Percentiles rank a stretch among this genome's conserved stretches.
Conservation (phyloP, 2,888 invertebrate genomes). For the Galerucella pusilla region DNA sequence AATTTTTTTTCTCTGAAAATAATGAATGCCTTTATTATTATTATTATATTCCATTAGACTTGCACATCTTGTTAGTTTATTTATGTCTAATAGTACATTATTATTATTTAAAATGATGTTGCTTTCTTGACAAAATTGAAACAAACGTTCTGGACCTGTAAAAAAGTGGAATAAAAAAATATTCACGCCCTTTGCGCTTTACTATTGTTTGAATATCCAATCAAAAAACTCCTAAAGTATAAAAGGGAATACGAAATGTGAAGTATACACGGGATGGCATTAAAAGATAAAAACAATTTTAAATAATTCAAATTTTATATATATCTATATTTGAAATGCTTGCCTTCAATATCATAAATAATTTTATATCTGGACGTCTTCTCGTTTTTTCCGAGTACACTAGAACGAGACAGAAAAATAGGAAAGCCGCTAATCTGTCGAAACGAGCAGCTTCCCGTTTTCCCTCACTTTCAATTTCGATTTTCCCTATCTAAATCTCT, state of each 20-base stretch:
- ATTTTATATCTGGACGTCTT: slow-evolving; percentile 11
- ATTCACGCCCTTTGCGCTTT: too few species aligned
- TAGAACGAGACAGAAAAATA: slow-evolving; percentile 5
- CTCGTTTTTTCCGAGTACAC: neutral
- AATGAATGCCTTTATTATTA: too few species aligned
- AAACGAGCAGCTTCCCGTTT: slow-evolving; percentile 50
- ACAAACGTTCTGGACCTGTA: too few species aligned
- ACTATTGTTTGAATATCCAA: neutral
- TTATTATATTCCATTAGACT: too few species aligned
- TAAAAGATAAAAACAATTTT: neutral
- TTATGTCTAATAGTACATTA: too few species aligned
- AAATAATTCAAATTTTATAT: slow-evolving; percentile 1
- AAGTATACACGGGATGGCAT: neutral
- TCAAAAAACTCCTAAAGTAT: neutral
- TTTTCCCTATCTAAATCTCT: slow-evolving; percentile 52
- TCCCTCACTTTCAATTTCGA: slow-evolving; percentile 54
- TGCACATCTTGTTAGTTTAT: too few species aligned
- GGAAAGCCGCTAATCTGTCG: slow-evolving; percentile 46
- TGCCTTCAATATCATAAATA: slow-evolving; percentile 13
- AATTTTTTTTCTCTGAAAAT: too few species aligned
- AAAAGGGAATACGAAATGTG: neutral
- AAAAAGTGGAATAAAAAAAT: too few species aligned
- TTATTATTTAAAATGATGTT: too few species aligned
- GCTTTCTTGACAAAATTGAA: too few species aligned
- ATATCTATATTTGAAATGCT: neutral